These are phyloP conservation scores for Sminthurinus signatus DNA, from an alignment of 1,140 invertebrate species.

Conservation along the genomic window DNA sequence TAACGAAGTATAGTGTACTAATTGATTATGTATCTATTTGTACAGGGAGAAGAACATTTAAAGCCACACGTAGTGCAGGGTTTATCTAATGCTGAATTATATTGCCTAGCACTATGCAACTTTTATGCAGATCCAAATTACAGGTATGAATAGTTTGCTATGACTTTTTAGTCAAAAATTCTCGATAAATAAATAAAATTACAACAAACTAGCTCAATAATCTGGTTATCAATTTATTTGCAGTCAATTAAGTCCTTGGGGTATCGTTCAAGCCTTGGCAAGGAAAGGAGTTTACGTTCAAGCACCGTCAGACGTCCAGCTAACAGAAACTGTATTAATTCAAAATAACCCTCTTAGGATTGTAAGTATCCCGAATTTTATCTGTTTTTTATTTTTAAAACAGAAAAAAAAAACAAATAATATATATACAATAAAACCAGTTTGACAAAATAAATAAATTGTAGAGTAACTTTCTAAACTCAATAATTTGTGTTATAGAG, in stretches of 20 bases:
- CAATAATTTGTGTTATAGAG: slow-evolving; percentile 56
- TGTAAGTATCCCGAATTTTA: no score
- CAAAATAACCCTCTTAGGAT: slow-evolving; percentile 92
- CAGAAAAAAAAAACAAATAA: no score
- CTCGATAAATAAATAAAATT: not conserved
- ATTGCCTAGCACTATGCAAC: slow-evolving; percentile 89
- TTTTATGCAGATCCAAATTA: slow-evolving; percentile 91
- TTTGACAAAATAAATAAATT: not conserved
- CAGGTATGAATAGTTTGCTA: not conserved
- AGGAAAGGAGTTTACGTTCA: slow-evolving; percentile 83
- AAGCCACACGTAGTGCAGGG: slow-evolving; percentile 87
- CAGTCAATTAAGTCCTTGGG: slow-evolving; percentile 89
- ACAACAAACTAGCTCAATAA: no score
- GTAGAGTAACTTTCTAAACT: slow-evolving; percentile 17
- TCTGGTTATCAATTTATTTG: slow-evolving; percentile 47
- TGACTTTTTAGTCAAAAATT: not conserved
- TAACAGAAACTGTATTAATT: slow-evolving; percentile 93
- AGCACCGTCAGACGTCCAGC: slow-evolving; percentile 72
- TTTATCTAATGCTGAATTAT: slow-evolving; percentile 90
- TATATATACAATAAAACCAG: no score
- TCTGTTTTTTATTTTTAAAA: no score
- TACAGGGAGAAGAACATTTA: slow-evolving; percentile 82
- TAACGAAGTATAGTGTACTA: not conserved
- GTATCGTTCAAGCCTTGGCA: slow-evolving; percentile 83
- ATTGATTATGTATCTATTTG: slow-evolving; percentile 23